A percentile compares a stretch with the other conserved stretches of the same genome.
Conservation (phyloP, 2,113 vertebrate species). For the Lepus timidus region DNA sequence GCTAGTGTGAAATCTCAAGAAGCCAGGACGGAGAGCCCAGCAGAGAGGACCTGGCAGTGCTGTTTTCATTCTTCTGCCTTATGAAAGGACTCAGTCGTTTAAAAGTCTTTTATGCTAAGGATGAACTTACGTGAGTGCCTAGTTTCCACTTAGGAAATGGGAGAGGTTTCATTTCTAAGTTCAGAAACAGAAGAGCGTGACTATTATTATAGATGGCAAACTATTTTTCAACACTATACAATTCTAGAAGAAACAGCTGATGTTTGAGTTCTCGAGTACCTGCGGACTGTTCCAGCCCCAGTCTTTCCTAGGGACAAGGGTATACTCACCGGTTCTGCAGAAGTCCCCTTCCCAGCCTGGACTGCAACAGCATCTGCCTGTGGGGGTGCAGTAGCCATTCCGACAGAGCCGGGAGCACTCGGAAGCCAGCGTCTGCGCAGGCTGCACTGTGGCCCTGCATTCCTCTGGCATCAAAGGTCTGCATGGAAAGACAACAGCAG, state of each 20-base stretch:
- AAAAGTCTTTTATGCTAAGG: neutral
- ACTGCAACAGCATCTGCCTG: constrained; percentile 96
- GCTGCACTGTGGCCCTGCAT: constrained; percentile 92
- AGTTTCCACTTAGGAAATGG: neutral
- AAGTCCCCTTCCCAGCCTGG: constrained; percentile 97
- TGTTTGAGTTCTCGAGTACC: neutral
- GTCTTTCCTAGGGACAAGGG: neutral
- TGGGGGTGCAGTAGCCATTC: constrained; percentile 97
- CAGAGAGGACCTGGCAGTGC: neutral
- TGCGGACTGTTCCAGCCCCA: neutral
- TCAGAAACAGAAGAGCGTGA: neutral
- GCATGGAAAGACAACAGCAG: constrained; percentile 71
- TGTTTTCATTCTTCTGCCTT: neutral
- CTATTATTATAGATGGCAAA: neutral
- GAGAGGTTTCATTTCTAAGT: neutral
- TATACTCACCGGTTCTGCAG: constrained; percentile 95
- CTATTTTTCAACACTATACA: neutral
- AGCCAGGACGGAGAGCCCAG: neutral
- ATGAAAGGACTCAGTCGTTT: constrained; percentile 30
- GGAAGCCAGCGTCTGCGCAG: constrained; percentile 93
- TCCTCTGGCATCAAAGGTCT: constrained; percentile 96
- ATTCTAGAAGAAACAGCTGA: constrained; percentile 27
- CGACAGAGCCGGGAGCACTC: constrained; percentile 96
- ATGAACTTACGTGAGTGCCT: neutral
- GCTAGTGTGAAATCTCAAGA: constrained; percentile 11